Base-by-base conservation (phyloP, 2,113 vertebrate species). In the Uropsilus gracilis region DNA sequence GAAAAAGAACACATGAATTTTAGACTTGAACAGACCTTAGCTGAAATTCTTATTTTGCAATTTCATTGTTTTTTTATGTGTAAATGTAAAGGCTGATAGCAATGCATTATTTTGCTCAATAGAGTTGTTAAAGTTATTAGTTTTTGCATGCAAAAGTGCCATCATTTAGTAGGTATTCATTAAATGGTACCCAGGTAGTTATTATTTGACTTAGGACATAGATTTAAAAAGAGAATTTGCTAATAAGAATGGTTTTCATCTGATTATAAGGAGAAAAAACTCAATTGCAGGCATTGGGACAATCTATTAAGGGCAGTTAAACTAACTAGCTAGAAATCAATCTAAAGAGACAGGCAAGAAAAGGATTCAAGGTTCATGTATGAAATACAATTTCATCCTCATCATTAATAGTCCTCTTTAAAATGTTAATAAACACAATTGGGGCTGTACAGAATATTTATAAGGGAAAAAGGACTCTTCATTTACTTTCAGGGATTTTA, bases 331-430 rank as follows among this genome's bases (percentile, higher is more conserved):
- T 73, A 69, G 34, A 66, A 30, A 77, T 39, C 42, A 89, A 57
- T 34, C 34, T 72, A 39, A 91, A 3, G 16, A 26, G 14, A 61
- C 30, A 69, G 14, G 14, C 30, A 86, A 86, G 63, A 68, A 78
- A 90, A 86, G 6, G 16, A 76, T 26, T 64, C 46, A 16, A 42
- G 63, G 50, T 64, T 55, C 44, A 39, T 50, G 64, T 24, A 0
- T 84, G 37, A 94, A 59, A 39, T 50, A 86, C 68, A 24, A 42
- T 44, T 91, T 55, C 34, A 73, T n/a, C 44, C 28, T 87, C 71
- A n/a, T 80, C 46, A 73, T 44, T 89, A 89, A 77, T 8, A 83
- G 22, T 88, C 53, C 46, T 55, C 64, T 66, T 86, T 64, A 94
- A 89, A 91, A 83, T 26, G 63, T 61, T n/a, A 81, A 93, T 69